These are phyloP conservation scores for Pterocles gutturalis DNA, from an alignment of 2,113 vertebrate species.

Conservation along the genomic window DNA sequence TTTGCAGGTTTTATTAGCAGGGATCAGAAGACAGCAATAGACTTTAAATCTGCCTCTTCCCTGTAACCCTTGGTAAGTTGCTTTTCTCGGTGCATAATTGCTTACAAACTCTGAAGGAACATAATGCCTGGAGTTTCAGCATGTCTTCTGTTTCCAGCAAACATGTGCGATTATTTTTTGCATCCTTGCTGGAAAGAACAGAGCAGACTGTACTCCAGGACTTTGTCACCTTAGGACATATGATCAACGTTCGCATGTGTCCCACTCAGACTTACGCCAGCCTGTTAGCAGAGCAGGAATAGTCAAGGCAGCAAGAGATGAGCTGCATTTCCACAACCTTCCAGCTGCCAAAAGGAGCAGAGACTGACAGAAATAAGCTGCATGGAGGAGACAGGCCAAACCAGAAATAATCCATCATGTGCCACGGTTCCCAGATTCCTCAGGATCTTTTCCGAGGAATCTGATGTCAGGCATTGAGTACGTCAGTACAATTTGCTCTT, in stretches of 20 bases:
- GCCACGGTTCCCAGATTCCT: conserved; percentile 60
- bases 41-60: background rate
- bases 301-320: background rate
- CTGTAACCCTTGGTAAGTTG: background rate
- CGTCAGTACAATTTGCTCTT: conserved; percentile 31
- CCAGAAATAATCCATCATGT: conserved; percentile 72
- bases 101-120: background rate
- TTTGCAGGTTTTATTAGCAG: background rate
- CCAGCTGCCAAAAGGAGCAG: conserved; percentile 44
- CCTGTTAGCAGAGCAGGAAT: conserved; percentile 30
- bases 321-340: conserved; percentile 41
- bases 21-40: background rate
- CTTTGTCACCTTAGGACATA: conserved; percentile 36
- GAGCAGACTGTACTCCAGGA: conserved; percentile 48
- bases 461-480: conserved; percentile 24
- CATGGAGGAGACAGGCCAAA: conserved; percentile 32
- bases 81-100: background rate
- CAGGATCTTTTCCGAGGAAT: conserved; percentile 28
- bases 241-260: background rate
- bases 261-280: background rate
- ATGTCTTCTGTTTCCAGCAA: background rate
- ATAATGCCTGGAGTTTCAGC: background rate
- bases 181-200: conserved; percentile 40
- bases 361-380: conserved; percentile 41
- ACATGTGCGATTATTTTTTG: background rate